Evolutionary conservation across 1,140 invertebrate genomes (phyloP).

Genomic region (Psix sp.): DNA sequence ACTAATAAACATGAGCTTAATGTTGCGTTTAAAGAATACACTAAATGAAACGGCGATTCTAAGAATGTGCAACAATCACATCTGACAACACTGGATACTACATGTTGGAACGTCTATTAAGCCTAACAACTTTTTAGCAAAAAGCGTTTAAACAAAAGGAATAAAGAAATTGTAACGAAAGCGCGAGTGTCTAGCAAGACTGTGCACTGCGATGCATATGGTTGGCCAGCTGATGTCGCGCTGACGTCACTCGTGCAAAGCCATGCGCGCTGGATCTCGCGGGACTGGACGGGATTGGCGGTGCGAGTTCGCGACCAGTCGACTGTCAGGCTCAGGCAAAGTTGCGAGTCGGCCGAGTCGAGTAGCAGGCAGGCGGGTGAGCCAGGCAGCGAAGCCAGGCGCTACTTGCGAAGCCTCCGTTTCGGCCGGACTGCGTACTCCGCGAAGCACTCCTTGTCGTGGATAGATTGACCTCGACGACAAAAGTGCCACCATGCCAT

Average conservation of each 20-base stretch:
- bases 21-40: too few species aligned
- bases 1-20: too few species aligned
- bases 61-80: too few species aligned
- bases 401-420: constrained; percentile 18
- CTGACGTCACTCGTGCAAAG: constrained; percentile 74
- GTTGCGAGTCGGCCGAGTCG: constrained; percentile 29
- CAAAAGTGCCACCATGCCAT: constrained; percentile 85
- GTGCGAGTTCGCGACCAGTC: constrained; percentile 7
- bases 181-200: too few species aligned
- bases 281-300: constrained; percentile 6
- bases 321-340: constrained; percentile 17
- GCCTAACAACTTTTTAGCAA: too few species aligned
- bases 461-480: constrained; percentile 13
- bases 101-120: too few species aligned
- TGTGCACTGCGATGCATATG: neutral
- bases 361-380: constrained; percentile 5
- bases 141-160: constrained; percentile 1
- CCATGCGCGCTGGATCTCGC: constrained; percentile 69
- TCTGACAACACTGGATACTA: too few species aligned
- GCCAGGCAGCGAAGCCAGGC: constrained; percentile 17
- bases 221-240: constrained; percentile 65
- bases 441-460: constrained; percentile 28
- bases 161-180: neutral
- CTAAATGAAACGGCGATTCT: too few species aligned
- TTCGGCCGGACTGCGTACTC: constrained; percentile 51